Evolutionary conservation across 2,113 vertebrate genomes (phyloP).

Genomic region (Microcebus murinus): DNA sequence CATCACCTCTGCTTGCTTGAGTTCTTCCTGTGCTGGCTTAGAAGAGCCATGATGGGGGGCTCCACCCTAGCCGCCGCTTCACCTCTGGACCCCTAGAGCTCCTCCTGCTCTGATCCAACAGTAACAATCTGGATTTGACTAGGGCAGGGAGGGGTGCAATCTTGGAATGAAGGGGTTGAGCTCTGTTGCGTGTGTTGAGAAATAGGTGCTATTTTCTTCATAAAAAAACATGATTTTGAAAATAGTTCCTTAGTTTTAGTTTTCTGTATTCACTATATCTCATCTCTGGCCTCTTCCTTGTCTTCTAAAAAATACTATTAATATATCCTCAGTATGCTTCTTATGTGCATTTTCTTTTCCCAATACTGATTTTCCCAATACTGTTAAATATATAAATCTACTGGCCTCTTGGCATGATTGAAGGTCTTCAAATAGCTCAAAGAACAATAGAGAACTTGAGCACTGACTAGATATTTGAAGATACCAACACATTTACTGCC

Average conservation of each 20-base stretch:
- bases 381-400: neutral
- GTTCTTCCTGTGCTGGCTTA: neutral
- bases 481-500: neutral
- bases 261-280: neutral
- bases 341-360: neutral
- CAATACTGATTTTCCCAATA: neutral
- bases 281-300: neutral
- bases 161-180: neutral
- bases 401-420: neutral
- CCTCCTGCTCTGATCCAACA: neutral
- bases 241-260: neutral
- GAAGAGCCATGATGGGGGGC: neutral
- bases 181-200: neutral
- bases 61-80: neutral
- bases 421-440: conserved; percentile 21
- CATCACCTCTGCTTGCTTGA: neutral
- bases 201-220: neutral
- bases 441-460: neutral
- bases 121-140: neutral
- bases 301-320: neutral
- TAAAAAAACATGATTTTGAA: conserved; percentile 29
- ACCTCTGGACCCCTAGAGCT: neutral
- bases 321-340: neutral
- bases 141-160: fast-evolving
- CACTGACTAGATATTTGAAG: conserved; percentile 24